Evolutionary conservation across 2,113 vertebrate genomes (phyloP), one percentile per base, ranked within the genome.

Genomic region (Mandrillus leucophaeus): DNA sequence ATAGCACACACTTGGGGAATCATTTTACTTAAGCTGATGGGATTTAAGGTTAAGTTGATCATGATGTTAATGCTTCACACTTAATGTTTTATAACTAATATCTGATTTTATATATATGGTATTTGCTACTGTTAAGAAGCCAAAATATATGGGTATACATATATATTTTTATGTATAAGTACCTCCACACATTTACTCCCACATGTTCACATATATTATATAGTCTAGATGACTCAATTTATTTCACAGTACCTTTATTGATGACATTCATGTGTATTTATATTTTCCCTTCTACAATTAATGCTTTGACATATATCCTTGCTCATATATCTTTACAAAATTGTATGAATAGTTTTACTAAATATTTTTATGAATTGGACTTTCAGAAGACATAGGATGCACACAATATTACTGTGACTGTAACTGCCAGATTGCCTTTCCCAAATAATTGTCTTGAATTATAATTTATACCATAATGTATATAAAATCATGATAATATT

Each of bases 281-380:
- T 10, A 73, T 90, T 90, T 95, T 96, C n/a, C 88, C 66, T 85
- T 90, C 10, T 86, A 25, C 27, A 64, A 3, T 79, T 61, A 73
- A 66, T 78, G 2, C 13, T 81, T 87, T 90, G 32, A 76, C 4
- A 66, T 2, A 66, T 17, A 59, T 70, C 12, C 3, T 95, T 80
- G 3, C 38, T 79, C 11, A 45, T 50, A 61, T 73, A 68, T 50
- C 3, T 81, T 95, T 87, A 61, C 1, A 95, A 85, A 66, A 78
- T 27, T 78, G 0, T 48, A 32, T 45, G 13, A 72, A 85, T 81
- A 89, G 85, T 72, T 80, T 22, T 73, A 20, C 3, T 66, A 57
- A 89, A 57, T 91, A 61, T 68, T 82, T 97, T n/a, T 30, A 85
- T 86, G 8, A 90, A 81, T 76, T 97, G 68, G 20, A 66, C 35